Conservation (phyloP, 2,888 invertebrate species). For the Nectonema munidae region DNA sequence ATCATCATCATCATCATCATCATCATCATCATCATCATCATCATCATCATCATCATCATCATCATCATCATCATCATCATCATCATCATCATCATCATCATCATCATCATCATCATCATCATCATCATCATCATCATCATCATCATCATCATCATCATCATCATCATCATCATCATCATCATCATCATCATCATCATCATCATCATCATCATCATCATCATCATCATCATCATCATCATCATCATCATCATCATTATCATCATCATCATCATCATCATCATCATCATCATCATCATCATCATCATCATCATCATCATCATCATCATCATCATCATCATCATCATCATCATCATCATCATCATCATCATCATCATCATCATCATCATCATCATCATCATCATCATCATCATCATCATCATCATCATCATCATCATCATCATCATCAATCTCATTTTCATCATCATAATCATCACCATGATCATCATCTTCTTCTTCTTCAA, state of each 20-base stretch:
- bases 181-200: slow-evolving; percentile 5
- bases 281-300: slow-evolving; percentile 5
- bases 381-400: too few species aligned
- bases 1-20: slow-evolving; percentile 5
- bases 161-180: slow-evolving; percentile 5
- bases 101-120: slow-evolving; percentile 5
- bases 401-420: too few species aligned
- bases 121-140: slow-evolving; percentile 5
- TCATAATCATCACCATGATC: too few species aligned
- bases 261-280: slow-evolving; percentile 5
- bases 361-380: too few species aligned
- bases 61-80: slow-evolving; percentile 5
- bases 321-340: slow-evolving; percentile 5
- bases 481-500: too few species aligned
- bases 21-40: slow-evolving; percentile 5
- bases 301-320: slow-evolving; percentile 5
- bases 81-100: slow-evolving; percentile 5
- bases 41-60: slow-evolving; percentile 5
- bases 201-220: slow-evolving; percentile 5
- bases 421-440: too few species aligned
- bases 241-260: slow-evolving; percentile 1
- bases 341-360: slow-evolving; percentile 5
- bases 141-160: slow-evolving; percentile 5
- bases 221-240: slow-evolving; percentile 5
- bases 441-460: too few species aligned